Base-by-base conservation (phyloP, 2,113 vertebrate genomes). In the Cardinalis cardinalis region DNA sequence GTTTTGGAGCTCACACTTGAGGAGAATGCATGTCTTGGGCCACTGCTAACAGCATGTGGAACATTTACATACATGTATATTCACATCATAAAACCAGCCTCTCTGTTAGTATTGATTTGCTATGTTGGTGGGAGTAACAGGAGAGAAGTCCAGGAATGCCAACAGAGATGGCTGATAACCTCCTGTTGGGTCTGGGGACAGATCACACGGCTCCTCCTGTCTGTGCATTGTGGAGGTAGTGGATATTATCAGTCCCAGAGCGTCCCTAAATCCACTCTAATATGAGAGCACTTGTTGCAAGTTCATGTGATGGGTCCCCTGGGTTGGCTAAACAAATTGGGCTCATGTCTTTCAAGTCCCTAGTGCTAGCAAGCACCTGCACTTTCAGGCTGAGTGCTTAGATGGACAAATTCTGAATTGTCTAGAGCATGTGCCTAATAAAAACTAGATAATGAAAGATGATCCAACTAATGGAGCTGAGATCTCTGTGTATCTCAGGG, bases 391-490 rank as follows among this genome's bases (percentile, higher is more conserved):
- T 76, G 59, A 56, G 34, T 72, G 48, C 71, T 69, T 83, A 74
- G 56, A 34, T 88, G 25, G 64, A 41, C 59, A 52, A 87, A 76
- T 72, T 95, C 46, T 90, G 88, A 87, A 76, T 92, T 87, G 72
- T 77, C 88, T 66, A 76, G 64, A 64, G 56, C 65, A 70, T 86
- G 51, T 90, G 58, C 77, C 87, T 91, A 68, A 74, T 83, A 83
- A 95, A 94, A 94, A 85, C 82, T 29, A 77, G 72, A 51, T 90
- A 65, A 82, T 92, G 96, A 95, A 96, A 97, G 78, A 74, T 81
- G 95, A 96, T 95, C 94, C 88, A 64, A 0, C 69, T 40, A 87
- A 91, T 69, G 53, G 88, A 92, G 64, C 63, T 71, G 93, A 87
- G 86, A 79, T 76, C 78, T 92, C 75, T 32, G 20, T 85, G 89